A percentile compares a stretch with the other conserved stretches of the same genome.
Evolutionary conservation across 2,888 invertebrate genomes (phyloP).

Genomic region (Limulus polyphemus): DNA sequence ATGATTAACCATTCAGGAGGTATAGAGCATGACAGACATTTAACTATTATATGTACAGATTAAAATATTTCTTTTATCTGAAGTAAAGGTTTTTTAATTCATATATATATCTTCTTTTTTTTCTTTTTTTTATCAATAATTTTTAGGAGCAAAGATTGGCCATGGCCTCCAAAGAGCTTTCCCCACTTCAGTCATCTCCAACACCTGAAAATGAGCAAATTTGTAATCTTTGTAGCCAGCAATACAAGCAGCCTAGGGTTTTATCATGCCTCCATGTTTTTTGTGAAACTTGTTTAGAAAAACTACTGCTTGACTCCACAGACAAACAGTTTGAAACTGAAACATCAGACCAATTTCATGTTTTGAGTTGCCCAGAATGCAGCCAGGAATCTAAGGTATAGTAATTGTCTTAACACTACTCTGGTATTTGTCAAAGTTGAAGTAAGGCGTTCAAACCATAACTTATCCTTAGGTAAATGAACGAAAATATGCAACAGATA

Average conservation of each 20-base stretch:
- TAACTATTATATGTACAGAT: too few species aligned
- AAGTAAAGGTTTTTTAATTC: too few species aligned
- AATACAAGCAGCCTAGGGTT: conserved; percentile 51
- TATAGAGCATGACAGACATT: too few species aligned
- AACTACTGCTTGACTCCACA: conserved; percentile 46
- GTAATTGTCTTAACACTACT: neutral
- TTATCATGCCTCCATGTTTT: conserved; percentile 89
- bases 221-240: conserved; percentile 14
- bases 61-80: too few species aligned
- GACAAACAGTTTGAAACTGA: conserved; percentile 48
- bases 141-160: neutral
- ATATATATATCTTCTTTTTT: too few species aligned
- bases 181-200: conserved; percentile 7
- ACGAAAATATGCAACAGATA: too few species aligned
- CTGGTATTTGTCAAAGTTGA: too few species aligned
- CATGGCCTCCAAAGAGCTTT: conserved; percentile 19
- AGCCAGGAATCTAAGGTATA: conserved; percentile 67
- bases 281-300: conserved; percentile 81
- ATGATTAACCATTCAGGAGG: too few species aligned
- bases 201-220: conserved; percentile 10
- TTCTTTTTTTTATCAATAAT: too few species aligned
- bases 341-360: conserved; percentile 27
- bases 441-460: too few species aligned
- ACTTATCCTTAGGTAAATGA: too few species aligned
- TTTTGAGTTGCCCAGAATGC: conserved; percentile 47